phyloP scores from a whole-genome alignment of 2,113 vertebrate species.

The Carollia perspicillata region DNA sequence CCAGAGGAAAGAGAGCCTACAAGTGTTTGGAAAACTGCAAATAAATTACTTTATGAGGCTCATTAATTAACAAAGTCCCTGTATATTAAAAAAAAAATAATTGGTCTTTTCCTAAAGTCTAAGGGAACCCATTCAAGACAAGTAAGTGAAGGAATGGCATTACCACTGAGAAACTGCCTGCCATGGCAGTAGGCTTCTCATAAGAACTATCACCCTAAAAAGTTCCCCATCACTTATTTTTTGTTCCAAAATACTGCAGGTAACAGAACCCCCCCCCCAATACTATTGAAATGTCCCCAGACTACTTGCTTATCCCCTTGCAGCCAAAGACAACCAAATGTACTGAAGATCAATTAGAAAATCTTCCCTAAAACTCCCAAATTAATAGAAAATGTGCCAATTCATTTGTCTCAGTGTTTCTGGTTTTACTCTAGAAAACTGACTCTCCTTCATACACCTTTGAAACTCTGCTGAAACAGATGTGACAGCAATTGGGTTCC shows the following conservation, averaged over 20 bases:
- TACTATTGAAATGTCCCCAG: neutral
- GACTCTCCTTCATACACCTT: neutral
- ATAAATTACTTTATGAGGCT: neutral
- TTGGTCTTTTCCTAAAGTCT: neutral
- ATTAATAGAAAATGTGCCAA: neutral
- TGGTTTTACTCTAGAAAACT: neutral
- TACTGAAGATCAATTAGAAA: neutral
- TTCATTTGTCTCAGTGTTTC: neutral
- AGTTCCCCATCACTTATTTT: neutral
- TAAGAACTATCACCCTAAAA: neutral
- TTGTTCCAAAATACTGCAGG: neutral
- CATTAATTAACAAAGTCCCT: neutral
- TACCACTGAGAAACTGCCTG: neutral
- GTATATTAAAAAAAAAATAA: neutral
- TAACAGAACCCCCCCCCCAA: neutral
- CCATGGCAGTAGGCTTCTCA: neutral
- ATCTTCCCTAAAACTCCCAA: neutral
- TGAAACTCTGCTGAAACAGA: slow-evolving; percentile 26
- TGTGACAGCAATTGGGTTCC: neutral
- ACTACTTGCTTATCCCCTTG: neutral
- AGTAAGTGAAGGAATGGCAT: neutral
- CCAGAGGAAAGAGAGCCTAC: neutral
- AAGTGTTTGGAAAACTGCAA: neutral
- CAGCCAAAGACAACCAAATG: neutral
- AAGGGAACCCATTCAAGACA: neutral